Conservation (phyloP, 2,888 invertebrate genomes). For the Cerastis rubricosa region DNA sequence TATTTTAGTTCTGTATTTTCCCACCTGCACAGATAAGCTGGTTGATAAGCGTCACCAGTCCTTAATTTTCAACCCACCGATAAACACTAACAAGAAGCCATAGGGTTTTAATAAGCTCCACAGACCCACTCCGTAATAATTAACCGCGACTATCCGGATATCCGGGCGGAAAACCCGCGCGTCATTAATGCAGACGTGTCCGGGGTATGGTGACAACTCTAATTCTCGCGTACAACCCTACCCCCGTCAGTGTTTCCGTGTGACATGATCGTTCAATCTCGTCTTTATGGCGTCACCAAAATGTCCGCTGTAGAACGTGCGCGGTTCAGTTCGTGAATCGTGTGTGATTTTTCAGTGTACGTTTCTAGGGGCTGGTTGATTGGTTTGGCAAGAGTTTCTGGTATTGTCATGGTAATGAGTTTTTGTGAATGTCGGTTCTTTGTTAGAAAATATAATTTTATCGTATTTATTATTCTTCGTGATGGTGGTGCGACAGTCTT, state of each 20-base stretch:
- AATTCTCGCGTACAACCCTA: slow-evolving; percentile 57
- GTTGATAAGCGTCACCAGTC: not conserved
- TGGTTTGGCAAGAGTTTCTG: not conserved
- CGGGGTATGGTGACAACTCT: slow-evolving; percentile 57
- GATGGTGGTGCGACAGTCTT: not conserved
- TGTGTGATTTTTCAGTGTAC: slow-evolving; percentile 36
- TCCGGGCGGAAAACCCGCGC: slow-evolving; percentile 57
- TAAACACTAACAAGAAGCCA: slow-evolving; percentile 50
- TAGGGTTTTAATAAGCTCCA: slow-evolving; percentile 51
- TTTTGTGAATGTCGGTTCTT: not conserved
- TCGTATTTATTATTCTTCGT: not conserved
- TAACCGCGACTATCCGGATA: slow-evolving; percentile 57
- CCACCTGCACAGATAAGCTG: not conserved
- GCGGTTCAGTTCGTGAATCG: slow-evolving; percentile 7
- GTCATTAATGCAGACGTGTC: slow-evolving; percentile 62
- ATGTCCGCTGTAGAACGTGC: slow-evolving; percentile 3
- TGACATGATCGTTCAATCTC: slow-evolving; percentile 63
- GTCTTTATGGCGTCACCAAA: slow-evolving; percentile 53
- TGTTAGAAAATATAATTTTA: not conserved
- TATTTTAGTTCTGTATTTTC: not conserved
- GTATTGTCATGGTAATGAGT: not conserved
- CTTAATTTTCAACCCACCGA: slow-evolving; percentile 1
- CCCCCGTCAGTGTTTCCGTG: slow-evolving; percentile 60
- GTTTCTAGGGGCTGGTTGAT: slow-evolving; percentile 17
- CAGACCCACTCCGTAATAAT: slow-evolving; percentile 52